These are phyloP conservation scores for Proales similis DNA, from an alignment of 1,140 invertebrate species.

Conservation along the genomic window DNA sequence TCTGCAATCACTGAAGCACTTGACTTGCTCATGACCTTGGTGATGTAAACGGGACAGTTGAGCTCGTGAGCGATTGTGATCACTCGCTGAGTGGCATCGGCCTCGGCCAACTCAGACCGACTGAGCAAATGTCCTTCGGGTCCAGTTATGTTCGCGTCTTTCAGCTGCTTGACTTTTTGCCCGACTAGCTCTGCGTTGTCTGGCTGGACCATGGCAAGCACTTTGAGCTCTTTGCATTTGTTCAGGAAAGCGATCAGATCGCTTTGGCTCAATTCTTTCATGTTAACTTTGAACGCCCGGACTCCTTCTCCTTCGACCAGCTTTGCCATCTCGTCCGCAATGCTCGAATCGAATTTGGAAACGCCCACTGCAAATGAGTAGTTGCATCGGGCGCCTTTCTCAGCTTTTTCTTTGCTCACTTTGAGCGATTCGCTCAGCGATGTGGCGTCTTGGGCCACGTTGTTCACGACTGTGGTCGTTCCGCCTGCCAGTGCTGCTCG, in stretches of 20 bases:
- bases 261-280: constrained; percentile 78
- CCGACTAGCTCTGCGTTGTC: constrained; percentile 91
- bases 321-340: constrained; percentile 60
- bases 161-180: constrained; percentile 67
- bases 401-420: constrained; percentile 78
- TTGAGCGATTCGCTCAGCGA: constrained; percentile 77
- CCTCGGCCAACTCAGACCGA: constrained; percentile 89
- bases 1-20: constrained; percentile 68
- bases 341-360: constrained; percentile 72
- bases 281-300: constrained; percentile 92
- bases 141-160: constrained; percentile 75
- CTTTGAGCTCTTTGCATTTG: constrained; percentile 63
- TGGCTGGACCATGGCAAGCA: constrained; percentile 85
- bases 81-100: constrained; percentile 87
- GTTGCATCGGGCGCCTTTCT: constrained; percentile 94
- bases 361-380: constrained; percentile 85
- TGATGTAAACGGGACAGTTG: constrained; percentile 82
- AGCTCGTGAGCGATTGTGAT: constrained; percentile 84
- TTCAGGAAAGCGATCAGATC: constrained; percentile 79
- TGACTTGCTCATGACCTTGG: constrained; percentile 89
- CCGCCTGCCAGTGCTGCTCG: constrained; percentile 79
- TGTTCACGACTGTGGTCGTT: constrained; percentile 76
- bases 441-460: background rate
- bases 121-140: constrained; percentile 92
- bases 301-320: constrained; percentile 60